A percentile compares a stretch with the other conserved stretches of the same genome.
These are phyloP conservation scores for Lottia gigantea DNA, from an alignment of 2,888 invertebrate genomes.

Conservation along the genomic window DNA sequence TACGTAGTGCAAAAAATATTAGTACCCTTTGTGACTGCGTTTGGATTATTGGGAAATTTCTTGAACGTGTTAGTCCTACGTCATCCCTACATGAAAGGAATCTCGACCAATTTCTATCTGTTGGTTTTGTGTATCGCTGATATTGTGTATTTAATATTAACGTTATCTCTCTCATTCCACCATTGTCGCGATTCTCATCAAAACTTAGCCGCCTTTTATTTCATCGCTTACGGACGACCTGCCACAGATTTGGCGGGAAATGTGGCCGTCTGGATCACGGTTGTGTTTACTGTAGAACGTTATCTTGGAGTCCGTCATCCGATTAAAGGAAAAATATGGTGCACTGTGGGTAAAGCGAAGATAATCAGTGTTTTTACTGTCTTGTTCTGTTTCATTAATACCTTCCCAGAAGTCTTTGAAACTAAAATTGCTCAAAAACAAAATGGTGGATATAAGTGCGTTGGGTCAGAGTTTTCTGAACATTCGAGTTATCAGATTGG, in stretches of 20 bases:
- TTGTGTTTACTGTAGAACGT: slow-evolving; percentile 80
- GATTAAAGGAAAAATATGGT: slow-evolving; percentile 74
- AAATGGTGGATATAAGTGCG: slow-evolving; percentile 32
- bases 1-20: slow-evolving; percentile 51
- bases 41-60: slow-evolving; percentile 58
- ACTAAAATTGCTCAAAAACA: slow-evolving; percentile 34
- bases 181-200: slow-evolving; percentile 71
- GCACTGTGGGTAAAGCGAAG: slow-evolving; percentile 77
- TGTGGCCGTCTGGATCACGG: slow-evolving; percentile 80
- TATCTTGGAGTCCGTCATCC: slow-evolving; percentile 82
- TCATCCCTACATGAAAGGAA: slow-evolving; percentile 53
- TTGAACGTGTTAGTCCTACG: slow-evolving; percentile 61
- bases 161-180: slow-evolving; percentile 75
- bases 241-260: slow-evolving; percentile 76
- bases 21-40: slow-evolving; percentile 47
- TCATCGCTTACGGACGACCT: slow-evolving; percentile 72
- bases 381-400: slow-evolving; percentile 74
- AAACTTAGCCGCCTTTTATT: slow-evolving; percentile 71
- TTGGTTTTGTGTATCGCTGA: slow-evolving; percentile 80
- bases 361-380: slow-evolving; percentile 74
- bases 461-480: slow-evolving; percentile 69
- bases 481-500: slow-evolving; percentile 73
- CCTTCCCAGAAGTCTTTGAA: slow-evolving; percentile 77
- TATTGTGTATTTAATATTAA: slow-evolving; percentile 77
- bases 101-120: slow-evolving; percentile 72